phyloP scores from a whole-genome alignment of 2,797 vertebrate species.

The Cryptoblepharus egeriae region DNA sequence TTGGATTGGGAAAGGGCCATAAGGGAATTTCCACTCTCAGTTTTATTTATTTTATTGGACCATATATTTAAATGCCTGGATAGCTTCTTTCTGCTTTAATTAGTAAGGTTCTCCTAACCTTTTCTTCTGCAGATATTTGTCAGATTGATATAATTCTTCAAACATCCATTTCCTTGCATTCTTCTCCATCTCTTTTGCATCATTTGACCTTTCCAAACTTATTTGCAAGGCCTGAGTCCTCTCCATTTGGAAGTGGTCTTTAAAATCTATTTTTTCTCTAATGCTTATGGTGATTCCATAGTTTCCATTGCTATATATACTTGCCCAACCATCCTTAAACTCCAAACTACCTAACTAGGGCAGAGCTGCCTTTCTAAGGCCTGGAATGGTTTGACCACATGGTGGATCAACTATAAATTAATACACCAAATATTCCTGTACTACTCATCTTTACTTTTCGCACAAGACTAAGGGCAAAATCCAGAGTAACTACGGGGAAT shows the following conservation, averaged over 20 bases:
- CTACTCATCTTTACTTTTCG: too few relatives aligned
- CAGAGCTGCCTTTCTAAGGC: background rate
- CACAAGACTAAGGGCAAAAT: too few relatives aligned
- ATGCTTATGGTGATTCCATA: too few relatives aligned
- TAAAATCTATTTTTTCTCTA: too few relatives aligned
- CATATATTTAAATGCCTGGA: background rate
- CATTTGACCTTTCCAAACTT: too few relatives aligned
- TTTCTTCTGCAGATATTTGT: background rate
- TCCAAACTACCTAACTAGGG: background rate
- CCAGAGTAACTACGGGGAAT: too few relatives aligned
- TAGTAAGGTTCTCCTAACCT: background rate
- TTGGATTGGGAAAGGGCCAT: rapidly evolving
- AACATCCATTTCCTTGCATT: background rate
- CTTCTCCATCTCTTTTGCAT: too few relatives aligned
- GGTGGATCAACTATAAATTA: background rate
- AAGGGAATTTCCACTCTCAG: background rate
- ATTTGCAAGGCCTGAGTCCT: too few relatives aligned
- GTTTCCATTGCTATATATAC: too few relatives aligned
- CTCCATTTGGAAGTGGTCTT: too few relatives aligned
- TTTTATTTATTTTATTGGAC: background rate
- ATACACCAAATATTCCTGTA: background rate
- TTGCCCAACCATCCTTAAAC: too few relatives aligned
- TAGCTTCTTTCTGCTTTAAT: background rate
- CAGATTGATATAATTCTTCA: background rate
- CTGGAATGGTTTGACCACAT: background rate